Evolutionary conservation across 1,140 invertebrate species (phyloP), one percentile per base, ranked within the genome.

Genomic region (Saccostrea cuccullata): DNA sequence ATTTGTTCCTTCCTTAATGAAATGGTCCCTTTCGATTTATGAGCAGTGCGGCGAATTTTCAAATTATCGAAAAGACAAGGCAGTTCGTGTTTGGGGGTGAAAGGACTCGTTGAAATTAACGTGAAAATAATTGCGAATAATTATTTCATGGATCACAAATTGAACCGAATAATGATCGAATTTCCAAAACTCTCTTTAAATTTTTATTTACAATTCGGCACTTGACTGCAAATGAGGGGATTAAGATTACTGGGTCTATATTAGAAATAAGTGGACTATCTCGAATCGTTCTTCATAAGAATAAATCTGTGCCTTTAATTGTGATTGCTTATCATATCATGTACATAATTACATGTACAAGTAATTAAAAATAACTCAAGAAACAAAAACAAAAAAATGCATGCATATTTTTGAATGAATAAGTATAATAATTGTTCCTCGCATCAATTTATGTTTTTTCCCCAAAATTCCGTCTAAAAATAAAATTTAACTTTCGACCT

Each of bases 111-210:
- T 84, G 82, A 84, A 82, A 89, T 82, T 73, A 89, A 89, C 84
- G 67, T 86, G 85, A 89, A 89, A 86, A 89, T 89, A 87, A 89
- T 87, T 84, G 86, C 85, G 47, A 89, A 89, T 89, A 55, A 87
- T 85, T 86, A 87, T 89, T 89, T 89, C 73, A 87, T 89, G 73
- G 82, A n/a, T 58, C 40, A 73, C 36, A 77, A 89, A 87, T 86
- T 86, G 82, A 17, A 60, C 70, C 40, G 40, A 26, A 83, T 87
- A 85, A 84, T 64, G 40, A 70, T 87, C 36, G 36, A 70, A 55
- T 84, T 84, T 84, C 82, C 55, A 60, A 89, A 60, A 64, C 55
- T 67, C 17, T 86, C 70, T 85, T 30, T 70, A 84, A 55, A 55
- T 55, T 40, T 47, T 83, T 60, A 84, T 87, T 89, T 56, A 55